Evolutionary conservation across 2,113 vertebrate genomes (phyloP).

Genomic region (Pampusana beccarii): DNA sequence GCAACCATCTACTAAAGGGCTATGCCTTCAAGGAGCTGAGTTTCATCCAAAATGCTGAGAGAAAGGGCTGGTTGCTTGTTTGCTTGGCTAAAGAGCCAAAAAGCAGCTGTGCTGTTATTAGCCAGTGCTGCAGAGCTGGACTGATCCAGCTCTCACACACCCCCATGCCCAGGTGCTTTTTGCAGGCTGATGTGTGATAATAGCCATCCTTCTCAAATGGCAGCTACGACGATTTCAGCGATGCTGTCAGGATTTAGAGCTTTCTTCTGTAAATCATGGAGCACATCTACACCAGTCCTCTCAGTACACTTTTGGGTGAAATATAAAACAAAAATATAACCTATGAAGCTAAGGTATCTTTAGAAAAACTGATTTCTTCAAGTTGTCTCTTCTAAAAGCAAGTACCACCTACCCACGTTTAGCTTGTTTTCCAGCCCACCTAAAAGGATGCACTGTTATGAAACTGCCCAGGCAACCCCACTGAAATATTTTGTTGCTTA

Average conservation of each 20-base stretch:
- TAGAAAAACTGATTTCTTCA: neutral
- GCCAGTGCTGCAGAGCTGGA: neutral
- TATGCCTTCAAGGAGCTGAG: neutral
- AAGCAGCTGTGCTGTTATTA: neutral
- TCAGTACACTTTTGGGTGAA: neutral
- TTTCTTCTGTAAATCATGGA: neutral
- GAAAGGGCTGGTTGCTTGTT: neutral
- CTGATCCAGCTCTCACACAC: neutral
- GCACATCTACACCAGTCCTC: neutral
- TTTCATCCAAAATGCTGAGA: neutral
- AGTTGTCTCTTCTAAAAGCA: neutral
- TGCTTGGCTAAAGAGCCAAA: neutral
- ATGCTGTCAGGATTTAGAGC: neutral
- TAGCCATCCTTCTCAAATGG: neutral
- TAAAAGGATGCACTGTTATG: neutral
- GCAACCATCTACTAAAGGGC: neutral
- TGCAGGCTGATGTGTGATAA: neutral
- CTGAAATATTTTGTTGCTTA: neutral
- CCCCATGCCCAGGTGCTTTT: neutral
- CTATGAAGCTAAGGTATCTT: neutral
- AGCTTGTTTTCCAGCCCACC: constrained; percentile 7
- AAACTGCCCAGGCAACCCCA: neutral
- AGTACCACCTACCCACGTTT: neutral
- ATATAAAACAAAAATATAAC: neutral
- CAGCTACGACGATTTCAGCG: neutral